These are phyloP conservation scores for Pseudanteris insignis DNA, from an alignment of 2,888 invertebrate genomes.

Conservation along the genomic window DNA sequence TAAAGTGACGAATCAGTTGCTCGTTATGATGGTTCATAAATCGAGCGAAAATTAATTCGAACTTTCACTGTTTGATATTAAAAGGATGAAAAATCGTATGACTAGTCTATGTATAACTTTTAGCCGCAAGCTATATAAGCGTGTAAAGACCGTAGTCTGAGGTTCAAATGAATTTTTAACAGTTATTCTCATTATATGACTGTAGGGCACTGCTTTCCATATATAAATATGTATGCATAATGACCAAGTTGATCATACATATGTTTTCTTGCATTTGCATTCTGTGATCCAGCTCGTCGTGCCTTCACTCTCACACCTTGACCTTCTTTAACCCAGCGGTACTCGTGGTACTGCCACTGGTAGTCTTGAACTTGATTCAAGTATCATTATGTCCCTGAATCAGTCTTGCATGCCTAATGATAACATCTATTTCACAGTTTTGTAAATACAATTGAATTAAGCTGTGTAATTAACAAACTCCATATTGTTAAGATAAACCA, in stretches of 20 bases:
- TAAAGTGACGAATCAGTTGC: too few relatives aligned
- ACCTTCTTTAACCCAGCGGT: slow-evolving; percentile 53
- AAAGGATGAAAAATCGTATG: too few relatives aligned
- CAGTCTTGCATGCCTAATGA: slow-evolving; percentile 1
- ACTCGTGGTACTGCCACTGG: slow-evolving; percentile 16
- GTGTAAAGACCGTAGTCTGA: background rate
- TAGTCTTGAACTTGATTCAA: slow-evolving; percentile 38
- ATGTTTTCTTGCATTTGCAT: slow-evolving; percentile 31
- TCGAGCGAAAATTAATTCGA: too few relatives aligned
- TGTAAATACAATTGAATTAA: too few relatives aligned
- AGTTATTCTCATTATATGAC: slow-evolving; percentile 20
- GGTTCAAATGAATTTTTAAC: slow-evolving; percentile 9
- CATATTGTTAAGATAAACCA: too few relatives aligned
- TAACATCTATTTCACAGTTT: slow-evolving; percentile 1
- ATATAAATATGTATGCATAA: slow-evolving; percentile 19
- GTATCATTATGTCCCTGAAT: slow-evolving; percentile 11
- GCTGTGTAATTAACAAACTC: too few relatives aligned
- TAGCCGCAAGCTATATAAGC: background rate
- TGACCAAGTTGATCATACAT: slow-evolving; percentile 18
- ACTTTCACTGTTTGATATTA: too few relatives aligned
- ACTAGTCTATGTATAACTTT: too few relatives aligned
- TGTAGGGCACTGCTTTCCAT: slow-evolving; percentile 11
- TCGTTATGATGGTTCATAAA: too few relatives aligned
- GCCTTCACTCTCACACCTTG: slow-evolving; percentile 55
- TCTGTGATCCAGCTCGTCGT: slow-evolving; percentile 35